These are phyloP conservation scores for Meteorus sp. DNA, from an alignment of 1,140 invertebrate genomes.

Conservation along the genomic window DNA sequence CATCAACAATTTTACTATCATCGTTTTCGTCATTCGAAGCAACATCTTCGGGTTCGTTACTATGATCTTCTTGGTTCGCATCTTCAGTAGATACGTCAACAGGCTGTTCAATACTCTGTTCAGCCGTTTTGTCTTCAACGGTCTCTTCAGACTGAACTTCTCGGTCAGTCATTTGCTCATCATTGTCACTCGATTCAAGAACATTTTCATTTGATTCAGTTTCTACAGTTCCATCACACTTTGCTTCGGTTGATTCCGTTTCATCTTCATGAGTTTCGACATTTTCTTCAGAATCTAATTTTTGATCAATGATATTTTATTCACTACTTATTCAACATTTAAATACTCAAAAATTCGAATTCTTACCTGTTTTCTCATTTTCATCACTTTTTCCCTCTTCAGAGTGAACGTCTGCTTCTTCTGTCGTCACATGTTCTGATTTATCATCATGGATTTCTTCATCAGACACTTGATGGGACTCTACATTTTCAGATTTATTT, in stretches of 20 bases:
- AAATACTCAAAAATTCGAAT: no score
- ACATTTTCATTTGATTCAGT: constrained; percentile 5
- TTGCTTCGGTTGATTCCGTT: constrained; percentile 5
- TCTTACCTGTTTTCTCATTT: no score
- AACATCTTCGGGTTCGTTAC: constrained; percentile 20
- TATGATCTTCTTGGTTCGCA: constrained; percentile 15
- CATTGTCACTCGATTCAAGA: no score
- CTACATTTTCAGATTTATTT: no score
- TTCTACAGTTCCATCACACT: constrained; percentile 21
- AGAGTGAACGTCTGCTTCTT: no score
- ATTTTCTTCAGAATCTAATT: neutral
- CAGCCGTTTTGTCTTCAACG: constrained; percentile 23
- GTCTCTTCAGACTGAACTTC: constrained; percentile 25
- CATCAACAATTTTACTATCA: constrained; percentile 17
- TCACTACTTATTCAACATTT: no score
- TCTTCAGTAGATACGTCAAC: constrained; percentile 15
- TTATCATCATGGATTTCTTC: no score
- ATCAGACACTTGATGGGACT: no score
- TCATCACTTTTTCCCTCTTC: no score
- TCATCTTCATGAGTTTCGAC: constrained; percentile 6
- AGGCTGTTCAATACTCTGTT: constrained; percentile 13
- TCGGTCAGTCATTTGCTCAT: neutral
- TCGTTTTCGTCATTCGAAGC: constrained; percentile 17
- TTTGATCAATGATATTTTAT: constrained; percentile 17
- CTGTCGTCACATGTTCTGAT: no score